Evolutionary conservation across 2,113 vertebrate genomes (phyloP), one percentile per base, ranked within the genome.

Genomic region (Hippopotamus amphibius): DNA sequence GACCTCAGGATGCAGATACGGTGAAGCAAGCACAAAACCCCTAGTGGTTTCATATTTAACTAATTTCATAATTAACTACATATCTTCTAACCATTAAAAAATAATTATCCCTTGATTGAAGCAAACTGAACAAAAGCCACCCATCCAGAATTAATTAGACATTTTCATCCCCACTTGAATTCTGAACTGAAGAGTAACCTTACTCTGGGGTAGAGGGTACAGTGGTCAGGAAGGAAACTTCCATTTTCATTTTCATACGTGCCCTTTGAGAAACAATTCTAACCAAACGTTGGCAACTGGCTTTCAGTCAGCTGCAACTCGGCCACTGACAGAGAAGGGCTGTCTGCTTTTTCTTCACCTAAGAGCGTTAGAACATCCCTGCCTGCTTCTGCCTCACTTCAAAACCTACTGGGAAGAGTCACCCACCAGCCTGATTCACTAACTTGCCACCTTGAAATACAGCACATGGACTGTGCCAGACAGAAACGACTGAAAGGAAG

Each of bases 91-190:
- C 37, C 53, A 61, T 19, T 53, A 82, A 95, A 81, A 89, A 6
- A 1, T 37, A 46, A 4, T 37, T 37, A 37, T 37, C 37, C 37
- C 37, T 37, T 37, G 37, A 37, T 37, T 37, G 37, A 37, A 72
- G 77, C 28, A 90, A 97, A 95, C 85, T 74, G 57, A 63, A 65
- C 33, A 63, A 87, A 81, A 80, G 72, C 43, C 46, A 28, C 28
- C 11, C n/a, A 79, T 65, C 15, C n/a, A 46, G 65, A 65, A 81
- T 43, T n/a, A 53, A 72, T 22, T 65, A 81, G 55, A 46, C 15
- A 41, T 91, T 79, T 80, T 61, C 21, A 71, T 55, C 14, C 55
- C 55, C 24, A 22, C 2, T 11, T 37, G 55, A 61, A 74, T 28
- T 46, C 55, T 26, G 82, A 63, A 63, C 43, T 55, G 53, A 61